phyloP scores from a whole-genome alignment of 2,797 vertebrate species.

The Enteromius thamalakanensis region DNA sequence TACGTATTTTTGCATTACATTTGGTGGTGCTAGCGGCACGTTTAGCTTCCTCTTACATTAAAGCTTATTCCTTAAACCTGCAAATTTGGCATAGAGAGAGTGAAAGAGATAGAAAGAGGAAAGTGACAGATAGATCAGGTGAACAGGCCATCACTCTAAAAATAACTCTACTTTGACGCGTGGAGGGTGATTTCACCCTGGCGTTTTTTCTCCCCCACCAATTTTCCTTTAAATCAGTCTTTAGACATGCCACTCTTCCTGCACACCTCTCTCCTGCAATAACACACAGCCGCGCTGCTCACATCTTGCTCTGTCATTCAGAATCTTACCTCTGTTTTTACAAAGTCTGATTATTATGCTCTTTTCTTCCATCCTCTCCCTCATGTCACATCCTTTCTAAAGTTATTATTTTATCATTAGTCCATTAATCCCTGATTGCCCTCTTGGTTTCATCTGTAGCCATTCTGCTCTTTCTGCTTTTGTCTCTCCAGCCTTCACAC shows the following conservation, averaged over 20 bases:
- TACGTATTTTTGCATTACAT: not conserved
- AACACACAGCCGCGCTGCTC: not conserved
- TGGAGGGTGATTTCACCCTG: not conserved
- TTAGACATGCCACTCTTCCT: not conserved
- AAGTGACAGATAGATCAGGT: slow-evolving; percentile 8
- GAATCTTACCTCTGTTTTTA: not conserved
- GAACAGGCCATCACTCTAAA: slow-evolving; percentile 26
- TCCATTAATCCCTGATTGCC: slow-evolving; percentile 6
- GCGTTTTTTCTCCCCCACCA: not conserved
- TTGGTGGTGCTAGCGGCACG: not conserved
- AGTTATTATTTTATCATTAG: slow-evolving; percentile 14
- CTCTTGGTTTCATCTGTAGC: slow-evolving; percentile 13
- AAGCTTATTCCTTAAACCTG: not conserved
- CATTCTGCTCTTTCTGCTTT: not conserved
- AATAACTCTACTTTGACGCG: slow-evolving; percentile 23
- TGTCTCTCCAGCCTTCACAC: slow-evolving; percentile 49
- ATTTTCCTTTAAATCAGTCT: slow-evolving; percentile 23
- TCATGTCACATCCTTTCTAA: not conserved
- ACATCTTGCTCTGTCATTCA: slow-evolving; percentile 23
- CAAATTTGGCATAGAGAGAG: not conserved
- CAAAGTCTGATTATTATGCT: slow-evolving; percentile 3
- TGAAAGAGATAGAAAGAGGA: not conserved
- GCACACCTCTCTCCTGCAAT: not conserved
- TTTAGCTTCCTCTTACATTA: not conserved
- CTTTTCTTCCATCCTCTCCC: not conserved